These are phyloP conservation scores for Coecobrya sp. DNA, from an alignment of 2,888 invertebrate species.

Conservation along the genomic window DNA sequence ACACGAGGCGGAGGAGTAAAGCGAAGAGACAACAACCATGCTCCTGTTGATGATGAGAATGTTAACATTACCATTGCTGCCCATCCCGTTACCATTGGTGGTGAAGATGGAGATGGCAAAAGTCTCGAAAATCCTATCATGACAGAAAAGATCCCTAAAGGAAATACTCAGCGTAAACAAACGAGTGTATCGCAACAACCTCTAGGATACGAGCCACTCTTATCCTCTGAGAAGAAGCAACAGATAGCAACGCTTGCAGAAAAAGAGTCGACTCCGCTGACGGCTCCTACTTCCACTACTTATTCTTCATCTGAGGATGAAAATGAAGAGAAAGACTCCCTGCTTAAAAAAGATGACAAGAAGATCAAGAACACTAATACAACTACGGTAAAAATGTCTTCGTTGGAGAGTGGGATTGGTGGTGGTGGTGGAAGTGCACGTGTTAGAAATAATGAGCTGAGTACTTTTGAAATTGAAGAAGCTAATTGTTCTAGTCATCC, in stretches of 20 bases:
- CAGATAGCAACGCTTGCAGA: conserved; percentile 52
- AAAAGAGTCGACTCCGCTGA: conserved; percentile 13
- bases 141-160: conserved; percentile 55
- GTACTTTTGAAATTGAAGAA: conserved; percentile 79
- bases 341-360: conserved; percentile 63
- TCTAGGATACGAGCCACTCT: background rate
- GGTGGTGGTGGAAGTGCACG: conserved; percentile 43
- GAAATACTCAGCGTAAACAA: conserved; percentile 69
- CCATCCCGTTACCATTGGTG: background rate
- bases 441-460: conserved; percentile 63
- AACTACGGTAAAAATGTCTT: background rate
- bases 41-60: background rate
- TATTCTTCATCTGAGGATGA: conserved; percentile 68
- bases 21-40: conserved; percentile 3
- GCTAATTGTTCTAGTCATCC: conserved; percentile 75
- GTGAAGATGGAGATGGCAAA: conserved; percentile 42
- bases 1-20: conserved; percentile 25
- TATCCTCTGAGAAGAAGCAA: conserved; percentile 53
- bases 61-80: background rate
- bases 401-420: conserved; percentile 14
- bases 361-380: conserved; percentile 19
- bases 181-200: conserved; percentile 10
- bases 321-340: conserved; percentile 66
- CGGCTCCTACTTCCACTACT: background rate
- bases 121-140: conserved; percentile 51